Conservation (phyloP, 2,113 vertebrate species). For the Catharus fuscescens region DNA sequence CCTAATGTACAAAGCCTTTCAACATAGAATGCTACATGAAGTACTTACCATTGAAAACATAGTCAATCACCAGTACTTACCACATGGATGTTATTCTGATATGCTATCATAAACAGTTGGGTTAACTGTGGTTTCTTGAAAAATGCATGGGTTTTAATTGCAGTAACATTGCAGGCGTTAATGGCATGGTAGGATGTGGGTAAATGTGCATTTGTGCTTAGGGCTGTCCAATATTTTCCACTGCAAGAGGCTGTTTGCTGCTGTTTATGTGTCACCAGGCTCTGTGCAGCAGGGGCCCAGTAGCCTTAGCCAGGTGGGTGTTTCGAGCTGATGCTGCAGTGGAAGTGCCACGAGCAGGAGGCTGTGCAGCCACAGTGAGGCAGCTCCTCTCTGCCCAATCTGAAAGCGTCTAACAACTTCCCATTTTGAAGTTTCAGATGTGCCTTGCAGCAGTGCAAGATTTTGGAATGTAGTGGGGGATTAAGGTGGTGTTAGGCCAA, state of each 20-base stretch:
- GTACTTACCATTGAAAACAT: neutral
- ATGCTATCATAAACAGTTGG: neutral
- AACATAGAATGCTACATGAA: neutral
- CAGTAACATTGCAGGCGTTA: neutral
- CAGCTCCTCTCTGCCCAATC: neutral
- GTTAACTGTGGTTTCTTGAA: conserved; percentile 15
- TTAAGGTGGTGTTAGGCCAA: neutral
- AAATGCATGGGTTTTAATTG: conserved; percentile 11
- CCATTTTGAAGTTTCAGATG: neutral
- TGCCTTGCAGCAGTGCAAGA: neutral
- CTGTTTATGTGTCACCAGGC: neutral
- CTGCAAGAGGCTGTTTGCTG: neutral
- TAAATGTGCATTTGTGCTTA: neutral
- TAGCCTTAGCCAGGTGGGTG: neutral
- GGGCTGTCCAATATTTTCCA: neutral
- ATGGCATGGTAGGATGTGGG: neutral
- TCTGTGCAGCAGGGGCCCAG: neutral
- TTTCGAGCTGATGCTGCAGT: neutral
- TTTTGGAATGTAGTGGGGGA: neutral
- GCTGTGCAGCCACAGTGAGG: neutral
- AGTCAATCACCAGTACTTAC: neutral
- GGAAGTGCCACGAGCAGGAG: neutral
- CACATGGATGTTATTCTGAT: neutral
- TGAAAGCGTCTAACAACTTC: neutral
- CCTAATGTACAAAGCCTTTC: neutral